A percentile compares a stretch with the other conserved stretches of the same genome.
These are phyloP conservation scores for Yponomeuta plumbellus DNA, from an alignment of 2,888 invertebrate species.

Conservation along the genomic window DNA sequence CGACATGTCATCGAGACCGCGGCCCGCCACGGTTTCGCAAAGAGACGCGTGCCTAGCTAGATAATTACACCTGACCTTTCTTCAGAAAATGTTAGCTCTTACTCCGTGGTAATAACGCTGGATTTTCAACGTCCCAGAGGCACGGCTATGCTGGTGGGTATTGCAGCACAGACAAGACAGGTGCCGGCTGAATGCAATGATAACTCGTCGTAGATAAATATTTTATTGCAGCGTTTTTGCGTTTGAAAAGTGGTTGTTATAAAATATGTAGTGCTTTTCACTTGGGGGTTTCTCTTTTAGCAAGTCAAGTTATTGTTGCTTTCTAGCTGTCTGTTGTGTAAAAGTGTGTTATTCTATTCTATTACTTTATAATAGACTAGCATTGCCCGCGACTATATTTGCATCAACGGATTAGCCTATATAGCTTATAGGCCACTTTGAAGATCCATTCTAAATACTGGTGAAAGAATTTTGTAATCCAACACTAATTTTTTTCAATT, in stretches of 20 bases:
- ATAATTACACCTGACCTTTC: slow-evolving; percentile 26
- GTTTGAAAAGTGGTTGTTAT: slow-evolving; percentile 1
- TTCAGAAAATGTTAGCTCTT: neutral
- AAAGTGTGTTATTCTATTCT: no score
- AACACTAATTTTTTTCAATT: no score
- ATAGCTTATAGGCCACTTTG: no score
- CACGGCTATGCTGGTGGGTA: neutral
- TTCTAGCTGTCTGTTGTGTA: neutral
- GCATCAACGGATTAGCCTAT: no score
- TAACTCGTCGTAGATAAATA: neutral
- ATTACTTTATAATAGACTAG: no score
- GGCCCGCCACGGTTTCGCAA: slow-evolving; percentile 37
- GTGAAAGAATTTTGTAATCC: no score
- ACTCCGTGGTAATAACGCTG: neutral
- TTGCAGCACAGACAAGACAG: neutral
- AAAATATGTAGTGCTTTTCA: neutral
- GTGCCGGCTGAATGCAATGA: slow-evolving; percentile 1
- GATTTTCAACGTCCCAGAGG: neutral
- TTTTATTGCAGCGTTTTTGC: slow-evolving; percentile 1
- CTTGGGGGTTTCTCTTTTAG: neutral
- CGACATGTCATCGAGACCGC: slow-evolving; percentile 18
- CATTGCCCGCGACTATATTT: no score
- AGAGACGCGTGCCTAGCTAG: slow-evolving; percentile 28
- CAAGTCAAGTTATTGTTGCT: neutral
- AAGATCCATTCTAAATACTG: no score